Evolutionary conservation across 1,140 invertebrate species (phyloP), one percentile per base, ranked within the genome.

Genomic region (Rhagoletis pomonella): DNA sequence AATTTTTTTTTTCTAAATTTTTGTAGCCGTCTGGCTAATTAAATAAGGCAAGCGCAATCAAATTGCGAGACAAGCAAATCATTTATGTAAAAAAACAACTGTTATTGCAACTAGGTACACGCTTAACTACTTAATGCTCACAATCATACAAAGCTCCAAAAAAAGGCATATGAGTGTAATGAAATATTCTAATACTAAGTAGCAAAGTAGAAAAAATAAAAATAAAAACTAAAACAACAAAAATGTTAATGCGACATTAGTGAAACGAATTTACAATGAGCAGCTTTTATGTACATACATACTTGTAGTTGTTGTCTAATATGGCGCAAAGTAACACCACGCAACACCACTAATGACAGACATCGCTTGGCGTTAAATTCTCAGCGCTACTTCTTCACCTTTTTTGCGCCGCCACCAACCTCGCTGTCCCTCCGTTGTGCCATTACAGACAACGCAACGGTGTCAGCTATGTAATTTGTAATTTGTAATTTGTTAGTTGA

Each of bases 381-480:
- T 67, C 19, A 67, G 9, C 64, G 19, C n/a, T 29, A 67, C 29
- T 67, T 67, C 12, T 39, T 10, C 64, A 67, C 19, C 64, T 65
- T 65, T n/a, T n/a, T n/a, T 9, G 19, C 64, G 29, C 64, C 9
- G 29, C 64, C n/a, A 29, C 19, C 9, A n/a, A n/a, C 10, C 17
- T n/a, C 60, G 19, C 64, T 58, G 64, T 42, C 64, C 4, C 64
- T 29, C 64, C 64, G 29, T 67, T 42, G 64, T 29, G 64, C 7
- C 29, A 67, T 67, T 42, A 10, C 39, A 67, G 29, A 10, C 64
- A 67, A n/a, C 64, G 12, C 64, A 29, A 67, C 64, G 64, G 64
- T 67, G 64, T 67, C 64, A 67, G 39, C 64, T 67, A 55, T 55
- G 50, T 55, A 62, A 62, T 62, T 62, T 62, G 60, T 62, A 62